Evolutionary conservation across 2,888 invertebrate species (phyloP).

Genomic region (Scelioninae gen. 2): DNA sequence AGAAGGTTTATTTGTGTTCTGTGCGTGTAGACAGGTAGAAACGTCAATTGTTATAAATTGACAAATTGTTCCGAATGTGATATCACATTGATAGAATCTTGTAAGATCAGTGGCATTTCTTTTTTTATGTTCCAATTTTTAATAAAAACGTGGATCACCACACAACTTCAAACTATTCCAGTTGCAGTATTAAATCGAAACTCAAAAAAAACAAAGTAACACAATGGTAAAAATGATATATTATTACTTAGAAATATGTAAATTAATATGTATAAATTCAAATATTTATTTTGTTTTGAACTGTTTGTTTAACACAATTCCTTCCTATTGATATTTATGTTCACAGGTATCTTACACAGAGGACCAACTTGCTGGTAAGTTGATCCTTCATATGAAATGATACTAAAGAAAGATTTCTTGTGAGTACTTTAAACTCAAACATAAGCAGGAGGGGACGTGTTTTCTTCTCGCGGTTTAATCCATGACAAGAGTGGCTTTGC

Average conservation of each 20-base stretch:
- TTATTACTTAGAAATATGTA: no score
- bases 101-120: no score
- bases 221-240: conserved; percentile 38
- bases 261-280: no score
- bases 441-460: conserved; percentile 58
- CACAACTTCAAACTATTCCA: conserved; percentile 18
- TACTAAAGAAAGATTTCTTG: conserved; percentile 74
- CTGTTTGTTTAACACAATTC: background rate
- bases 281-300: no score
- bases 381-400: no score
- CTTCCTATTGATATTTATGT: conserved; percentile 32
- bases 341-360: conserved; percentile 90
- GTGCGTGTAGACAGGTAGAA: no score
- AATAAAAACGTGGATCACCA: no score
- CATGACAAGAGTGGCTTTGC: conserved; percentile 73
- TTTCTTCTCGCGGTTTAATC: conserved; percentile 68
- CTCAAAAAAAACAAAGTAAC: background rate
- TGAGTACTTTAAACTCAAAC: conserved; percentile 70
- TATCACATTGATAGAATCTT: no score
- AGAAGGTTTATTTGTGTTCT: no score
- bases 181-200: conserved; percentile 10
- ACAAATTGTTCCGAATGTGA: no score
- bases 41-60: no score
- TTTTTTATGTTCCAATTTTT: no score
- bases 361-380: conserved; percentile 95